phyloP scores from a whole-genome alignment of 2,888 invertebrate species.

The Lepidochrysops patricia region DNA sequence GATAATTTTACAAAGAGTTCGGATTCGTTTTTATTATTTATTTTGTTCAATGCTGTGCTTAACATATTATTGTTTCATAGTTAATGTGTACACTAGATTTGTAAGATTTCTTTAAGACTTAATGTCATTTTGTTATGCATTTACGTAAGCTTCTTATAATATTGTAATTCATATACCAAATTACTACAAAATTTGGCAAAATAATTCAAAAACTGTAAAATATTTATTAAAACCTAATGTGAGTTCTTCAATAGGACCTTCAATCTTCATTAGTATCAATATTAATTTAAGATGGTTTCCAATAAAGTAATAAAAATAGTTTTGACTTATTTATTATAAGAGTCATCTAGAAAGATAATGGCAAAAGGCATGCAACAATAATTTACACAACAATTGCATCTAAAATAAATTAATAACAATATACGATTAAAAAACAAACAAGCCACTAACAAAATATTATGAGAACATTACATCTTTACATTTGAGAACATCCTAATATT shows the following conservation, averaged over 20 bases:
- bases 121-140: not conserved
- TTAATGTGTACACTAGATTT: not conserved
- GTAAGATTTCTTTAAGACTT: not conserved
- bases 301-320: not conserved
- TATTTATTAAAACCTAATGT: no score
- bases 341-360: no score
- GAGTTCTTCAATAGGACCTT: no score
- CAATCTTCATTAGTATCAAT: no score
- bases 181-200: no score
- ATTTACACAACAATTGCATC: slow-evolving; percentile 3
- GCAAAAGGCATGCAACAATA: not conserved
- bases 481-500: no score
- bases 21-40: not conserved
- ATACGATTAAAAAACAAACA: no score
- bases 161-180: not conserved
- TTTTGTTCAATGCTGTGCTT: not conserved
- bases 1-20: not conserved
- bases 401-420: slow-evolving; percentile 9
- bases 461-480: no score
- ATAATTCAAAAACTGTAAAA: no score
- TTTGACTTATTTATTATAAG: not conserved
- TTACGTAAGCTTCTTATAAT: not conserved
- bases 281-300: not conserved
- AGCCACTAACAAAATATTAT: no score
- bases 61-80: not conserved